These are phyloP conservation scores for Euplagia quadripunctaria DNA, from an alignment of 2,888 invertebrate species.

Conservation along the genomic window DNA sequence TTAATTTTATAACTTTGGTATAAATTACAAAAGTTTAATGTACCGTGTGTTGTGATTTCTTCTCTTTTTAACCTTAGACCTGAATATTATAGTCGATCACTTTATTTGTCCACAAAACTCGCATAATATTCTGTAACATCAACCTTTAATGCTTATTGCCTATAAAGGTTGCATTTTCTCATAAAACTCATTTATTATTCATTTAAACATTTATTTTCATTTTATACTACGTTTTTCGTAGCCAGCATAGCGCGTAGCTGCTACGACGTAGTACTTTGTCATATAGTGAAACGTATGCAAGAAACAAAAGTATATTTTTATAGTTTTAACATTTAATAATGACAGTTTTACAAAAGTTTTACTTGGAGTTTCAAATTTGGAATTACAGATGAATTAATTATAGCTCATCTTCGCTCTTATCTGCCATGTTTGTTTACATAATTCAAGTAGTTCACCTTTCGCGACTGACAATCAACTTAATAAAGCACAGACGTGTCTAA, in stretches of 20 bases:
- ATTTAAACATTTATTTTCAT: background rate
- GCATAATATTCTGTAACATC: background rate
- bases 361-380: no score
- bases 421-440: background rate
- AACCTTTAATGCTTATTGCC: background rate
- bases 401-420: background rate
- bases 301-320: background rate
- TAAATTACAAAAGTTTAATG: background rate
- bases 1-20: background rate
- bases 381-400: background rate
- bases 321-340: background rate
- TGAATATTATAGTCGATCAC: background rate
- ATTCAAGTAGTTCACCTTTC: no score
- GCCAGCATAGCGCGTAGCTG: conserved; percentile 27
- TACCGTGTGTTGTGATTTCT: background rate
- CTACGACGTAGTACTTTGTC: conserved; percentile 40
- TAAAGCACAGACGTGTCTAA: no score
- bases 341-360: background rate
- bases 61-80: background rate
- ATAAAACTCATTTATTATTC: conserved; percentile 2
- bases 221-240: conserved; percentile 34
- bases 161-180: background rate
- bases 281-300: background rate
- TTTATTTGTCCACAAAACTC: conserved; percentile 1
- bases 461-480: no score